Base-by-base conservation (phyloP, 1,140 invertebrate genomes). In the Halyomorpha halys region DNA sequence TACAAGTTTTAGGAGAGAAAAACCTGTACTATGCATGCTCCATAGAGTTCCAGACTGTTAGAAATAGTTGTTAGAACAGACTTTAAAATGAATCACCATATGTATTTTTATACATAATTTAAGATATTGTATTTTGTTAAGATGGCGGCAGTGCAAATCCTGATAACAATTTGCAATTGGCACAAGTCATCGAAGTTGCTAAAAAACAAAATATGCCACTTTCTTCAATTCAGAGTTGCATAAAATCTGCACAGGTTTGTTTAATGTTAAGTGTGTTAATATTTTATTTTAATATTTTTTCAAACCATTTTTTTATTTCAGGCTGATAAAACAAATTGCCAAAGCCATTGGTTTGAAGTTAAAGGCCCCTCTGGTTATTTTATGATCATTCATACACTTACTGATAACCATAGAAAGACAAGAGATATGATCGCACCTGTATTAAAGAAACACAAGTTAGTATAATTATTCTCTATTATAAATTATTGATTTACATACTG, bases 141-240 rank as follows among this genome's bases (percentile, higher is more conserved):
- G 61, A 66, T 62, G 63, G 60, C 62, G 49, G 54, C 1, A 45
- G 49, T 14, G 11, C 49, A 9, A 80, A 86, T 70, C 83, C 83
- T 0, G 72, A 72, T 11, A 16, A 76, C 3, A 87, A 87, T 72
- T 15, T 68, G 2, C 77, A 76, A 63, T 70, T 87, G 21, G 73
- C 76, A 11, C 75, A 78, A 56, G 67, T 80, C 21, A 76, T 87
- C 45, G 81, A 82, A 23, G 72, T 79, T 69, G 82, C 82, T 2
- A 78, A 78, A 65, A 80, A 79, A 60, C 74, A 74, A 18, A 82
- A 79, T 68, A 81, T 87, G 77, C 82, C 84, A 3, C 59, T 68
- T 16, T 72, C 79, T 2, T 78, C 80, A 0, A 78, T 86, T 63
- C 81, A 83, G 66, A 79, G 72, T 71, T 73, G 76, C 16, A 69